Evolutionary conservation across 1,140 invertebrate genomes (phyloP), one percentile per base, ranked within the genome.

Genomic region (Bombus breviceps): DNA sequence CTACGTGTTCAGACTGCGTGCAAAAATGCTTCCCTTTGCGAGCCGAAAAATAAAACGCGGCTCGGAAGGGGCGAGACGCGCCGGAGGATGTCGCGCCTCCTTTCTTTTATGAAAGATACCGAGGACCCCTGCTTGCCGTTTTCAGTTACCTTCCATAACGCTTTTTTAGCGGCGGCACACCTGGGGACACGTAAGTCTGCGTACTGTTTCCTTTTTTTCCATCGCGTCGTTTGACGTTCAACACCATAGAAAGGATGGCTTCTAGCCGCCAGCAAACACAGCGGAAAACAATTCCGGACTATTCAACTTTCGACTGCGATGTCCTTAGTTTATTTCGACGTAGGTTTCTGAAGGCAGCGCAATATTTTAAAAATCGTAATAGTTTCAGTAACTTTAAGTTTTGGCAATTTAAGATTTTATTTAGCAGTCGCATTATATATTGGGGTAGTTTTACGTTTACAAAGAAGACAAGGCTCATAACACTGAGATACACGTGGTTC

Each of bases 1-100:
- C 74, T 66, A 68, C 57, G 88, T 81, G 72, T 83, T 90, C 89
- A 90, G 78, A 47, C 80, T 75, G 68, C 82, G 76, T 80, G 86
- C 69, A 84, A 90, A 88, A 88, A 76, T 88, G 75, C 81, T 88
- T 80, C 84, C 80, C 83, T 88, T 87, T 80, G 84, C 76, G 71
- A 80, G 47, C 59, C 75, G 72, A 81, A 85, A 73, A 86, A 85
- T 66, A 82, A 88, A 83, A 81, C 47, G 71, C 53, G 69, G 69
- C 41, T 62, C 76, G 68, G 39, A 73, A 76, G 39, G 72, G 43
- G 62, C 39, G 81, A 84, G 81, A 73, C 62, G 68, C 13, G 75
- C 47, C 39, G 39, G 71, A 78, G 59, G 85, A 62, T 72, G 68
- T 84, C 75, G 76, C 43, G 83, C 83, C 77, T 80, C 77, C 81